Base-by-base conservation (phyloP, 2,113 vertebrate species). In the Calyptommatus sinebrachiatus region DNA sequence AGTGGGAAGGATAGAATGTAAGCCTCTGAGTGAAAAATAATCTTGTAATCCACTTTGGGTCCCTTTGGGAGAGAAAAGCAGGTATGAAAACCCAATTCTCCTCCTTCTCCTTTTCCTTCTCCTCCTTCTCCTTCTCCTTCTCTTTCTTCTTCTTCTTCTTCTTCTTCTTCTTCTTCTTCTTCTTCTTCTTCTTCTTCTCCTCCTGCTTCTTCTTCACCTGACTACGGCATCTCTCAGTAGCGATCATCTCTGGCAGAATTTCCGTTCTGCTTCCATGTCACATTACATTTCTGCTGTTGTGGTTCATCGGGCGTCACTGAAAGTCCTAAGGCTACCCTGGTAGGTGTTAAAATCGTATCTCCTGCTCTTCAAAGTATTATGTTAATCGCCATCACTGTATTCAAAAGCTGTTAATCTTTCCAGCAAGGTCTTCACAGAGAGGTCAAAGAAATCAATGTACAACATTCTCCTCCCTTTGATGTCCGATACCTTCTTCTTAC, bases 341-440 rank as follows among this genome's bases (percentile, higher is more conserved):
- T 5, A 70, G 20, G 1, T 50, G 11, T 67, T 10, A 73, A 26
- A 3, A 29, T 20, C 7, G 26, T 61, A 72, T 53, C 3, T 21
- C 68, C 35, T 0, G 1, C 31, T 16, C 73, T 68, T 84, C 41
- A 63, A 28, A 35, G 75, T 73, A 5, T 22, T 46, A 77, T 3
- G 1, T 50, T 71, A 77, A 83, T 22, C 10, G 10, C 46, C 18
- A 7, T 48, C 69, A 76, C 16, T 46, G 7, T 11, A 48, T 24
- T 79, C 78, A 4, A 1, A 77, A 12, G 63, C 22, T 80, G 45
- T 77, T 77, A 67, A 77, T 72, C n/a, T 72, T 57, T 35, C 74
- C 46, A 69, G 29, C 61, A 71, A 63, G 20, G 53, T 45, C 26
- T 80, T 79, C 14, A 8, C 48, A 28, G 61, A 70, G 66, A 70